Evolutionary conservation across 2,888 invertebrate genomes (phyloP).

Genomic region (Euplexia lucipara): DNA sequence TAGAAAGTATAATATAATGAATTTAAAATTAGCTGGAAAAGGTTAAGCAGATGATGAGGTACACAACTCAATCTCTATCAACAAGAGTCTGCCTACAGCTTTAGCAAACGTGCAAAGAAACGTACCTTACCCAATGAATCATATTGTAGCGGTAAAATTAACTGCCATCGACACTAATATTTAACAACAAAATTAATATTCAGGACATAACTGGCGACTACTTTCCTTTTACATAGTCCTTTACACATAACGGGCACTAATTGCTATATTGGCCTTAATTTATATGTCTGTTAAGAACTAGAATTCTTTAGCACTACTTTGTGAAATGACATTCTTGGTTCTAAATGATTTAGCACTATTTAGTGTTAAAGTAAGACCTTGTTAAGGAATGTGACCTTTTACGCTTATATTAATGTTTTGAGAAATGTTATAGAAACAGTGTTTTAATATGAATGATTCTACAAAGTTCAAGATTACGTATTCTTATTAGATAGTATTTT

Average conservation of each 20-base stretch:
- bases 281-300: conserved; percentile 63
- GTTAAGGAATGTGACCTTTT: conserved; percentile 26
- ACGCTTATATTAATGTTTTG: not conserved
- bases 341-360: conserved; percentile 36
- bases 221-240: conserved; percentile 79
- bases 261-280: conserved; percentile 76
- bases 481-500: conserved; percentile 21
- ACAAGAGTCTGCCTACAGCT: not conserved
- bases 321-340: conserved; percentile 22
- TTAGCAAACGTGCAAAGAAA: not conserved
- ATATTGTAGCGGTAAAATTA: conserved; percentile 19
- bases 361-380: conserved; percentile 20
- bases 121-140: not conserved
- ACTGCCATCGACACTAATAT: conserved; percentile 48
- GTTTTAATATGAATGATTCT: conserved; percentile 9
- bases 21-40: too few species aligned
- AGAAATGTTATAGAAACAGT: not conserved
- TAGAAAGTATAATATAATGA: too few species aligned
- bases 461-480: conserved; percentile 38
- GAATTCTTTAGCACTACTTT: conserved; percentile 54
- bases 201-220: conserved; percentile 77
- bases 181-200: conserved; percentile 79
- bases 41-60: too few species aligned
- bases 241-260: conserved; percentile 77
- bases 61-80: not conserved